phyloP scores from a whole-genome alignment of 2,797 vertebrate species.

The Microchirus variegatus region DNA sequence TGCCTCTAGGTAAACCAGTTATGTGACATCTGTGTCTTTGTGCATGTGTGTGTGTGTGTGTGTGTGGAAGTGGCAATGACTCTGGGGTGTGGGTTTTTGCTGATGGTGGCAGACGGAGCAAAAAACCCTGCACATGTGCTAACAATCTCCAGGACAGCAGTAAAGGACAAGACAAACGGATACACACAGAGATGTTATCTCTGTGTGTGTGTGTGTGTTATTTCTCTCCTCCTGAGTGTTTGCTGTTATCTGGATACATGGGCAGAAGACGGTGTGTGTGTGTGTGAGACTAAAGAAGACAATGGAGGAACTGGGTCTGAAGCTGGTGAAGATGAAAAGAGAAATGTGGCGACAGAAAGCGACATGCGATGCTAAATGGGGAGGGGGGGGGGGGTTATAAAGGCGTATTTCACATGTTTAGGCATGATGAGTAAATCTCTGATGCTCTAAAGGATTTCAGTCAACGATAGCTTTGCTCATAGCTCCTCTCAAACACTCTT shows the following conservation, averaged over 20 bases:
- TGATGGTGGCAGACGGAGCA: slow-evolving; percentile 54
- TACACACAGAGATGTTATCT: slow-evolving; percentile 22
- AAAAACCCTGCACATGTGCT: slow-evolving; percentile 51
- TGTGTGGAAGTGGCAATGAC: slow-evolving; percentile 29
- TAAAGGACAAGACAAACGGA: slow-evolving; percentile 50
- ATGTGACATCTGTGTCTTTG: slow-evolving; percentile 16
- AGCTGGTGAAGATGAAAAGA: slow-evolving; percentile 37
- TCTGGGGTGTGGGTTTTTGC: slow-evolving; percentile 47
- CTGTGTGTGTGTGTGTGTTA: no score
- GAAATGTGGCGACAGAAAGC: slow-evolving; percentile 7
- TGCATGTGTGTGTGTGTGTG: slow-evolving; percentile 15
- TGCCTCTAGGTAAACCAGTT: slow-evolving; percentile 39
- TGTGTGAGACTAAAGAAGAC: slow-evolving; percentile 8
- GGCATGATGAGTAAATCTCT: slow-evolving; percentile 70
- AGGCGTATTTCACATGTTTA: slow-evolving; percentile 60
- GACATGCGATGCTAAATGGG: slow-evolving; percentile 19
- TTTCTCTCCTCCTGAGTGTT: slow-evolving; percentile 18
- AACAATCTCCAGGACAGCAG: slow-evolving; percentile 63
- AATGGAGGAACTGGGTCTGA: slow-evolving; percentile 28
- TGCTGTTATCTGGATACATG: slow-evolving; percentile 27
- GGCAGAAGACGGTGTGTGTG: slow-evolving; percentile 17
- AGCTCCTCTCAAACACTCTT: slow-evolving; percentile 72
- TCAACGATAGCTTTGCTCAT: slow-evolving; percentile 70
- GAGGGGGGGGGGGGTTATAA: no score
- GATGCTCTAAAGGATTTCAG: slow-evolving; percentile 76